Base-by-base conservation (phyloP, 2,113 vertebrate genomes). In the Burhinus oedicnemus region DNA sequence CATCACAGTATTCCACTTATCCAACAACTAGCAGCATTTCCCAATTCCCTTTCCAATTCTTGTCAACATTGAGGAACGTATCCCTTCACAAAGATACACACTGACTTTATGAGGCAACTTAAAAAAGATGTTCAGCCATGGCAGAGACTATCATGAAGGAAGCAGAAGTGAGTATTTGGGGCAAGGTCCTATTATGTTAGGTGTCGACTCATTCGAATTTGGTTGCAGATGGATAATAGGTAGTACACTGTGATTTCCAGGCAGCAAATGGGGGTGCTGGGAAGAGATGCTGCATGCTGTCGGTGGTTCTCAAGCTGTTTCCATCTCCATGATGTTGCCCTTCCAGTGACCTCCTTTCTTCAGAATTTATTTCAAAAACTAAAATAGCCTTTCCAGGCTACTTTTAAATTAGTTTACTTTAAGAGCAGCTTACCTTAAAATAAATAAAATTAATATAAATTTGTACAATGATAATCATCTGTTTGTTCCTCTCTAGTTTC, bases 221-320 rank as follows among this genome's bases (percentile, higher is more conserved):
- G 58, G 49, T 74, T 95, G 91, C 83, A 95, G 93, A 95, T 97
- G 86, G 91, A 84, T 95, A 95, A 95, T 95, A 89, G 93, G 89
- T 92, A 76, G 83, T 70, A 60, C 64, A 55, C 65, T 81, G 83
- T 61, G 94, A 92, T 95, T 94, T 86, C 87, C 45, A 12, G 72
- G 83, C 66, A 95, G 95, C 74, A 94, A 84, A 89, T 92, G 70
- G 65, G 60, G 64, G 19, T 89, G 44, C 70, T 89, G 65, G 80
- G 83, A 91, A 79, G 80, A 81, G 65, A 91, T 34, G 66, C 40
- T 92, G 29, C 47, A 51, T 26, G 65, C 30, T 87, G 34, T 94
- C 6, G 0, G 77, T 92, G 95, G 72, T 84, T 94, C 66, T 87
- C 93, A 96, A 89, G 91, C 87, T 96, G 91, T 93, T 94, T 89